These are phyloP conservation scores for Drosophila ogumai DNA, from an alignment of 1,140 invertebrate genomes.

Conservation along the genomic window DNA sequence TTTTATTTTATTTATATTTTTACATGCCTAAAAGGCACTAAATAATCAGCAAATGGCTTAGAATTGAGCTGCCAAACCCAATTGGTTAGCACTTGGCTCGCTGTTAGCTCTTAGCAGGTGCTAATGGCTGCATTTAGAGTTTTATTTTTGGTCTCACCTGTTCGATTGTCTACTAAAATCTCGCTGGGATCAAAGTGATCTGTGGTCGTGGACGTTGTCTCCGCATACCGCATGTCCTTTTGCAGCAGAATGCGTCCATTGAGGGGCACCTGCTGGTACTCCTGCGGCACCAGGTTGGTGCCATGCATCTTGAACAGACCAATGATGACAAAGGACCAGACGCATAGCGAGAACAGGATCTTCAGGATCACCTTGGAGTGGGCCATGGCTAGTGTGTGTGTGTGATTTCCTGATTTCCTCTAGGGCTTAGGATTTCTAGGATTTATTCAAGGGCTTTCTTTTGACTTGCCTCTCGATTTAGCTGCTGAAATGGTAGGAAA, in stretches of 20 bases:
- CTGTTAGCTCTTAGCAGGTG: background rate
- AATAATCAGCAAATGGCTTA: background rate
- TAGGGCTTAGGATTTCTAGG: background rate
- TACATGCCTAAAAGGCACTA: background rate
- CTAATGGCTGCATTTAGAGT: background rate
- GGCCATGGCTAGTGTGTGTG: conserved; percentile 58
- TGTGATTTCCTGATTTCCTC: no score
- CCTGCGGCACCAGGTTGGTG: conserved; percentile 78
- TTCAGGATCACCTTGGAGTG: conserved; percentile 83
- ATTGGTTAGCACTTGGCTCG: background rate
- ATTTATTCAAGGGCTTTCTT: background rate
- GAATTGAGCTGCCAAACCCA: background rate
- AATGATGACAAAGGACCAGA: conserved; percentile 84
- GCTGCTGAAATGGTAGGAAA: conserved; percentile 7
- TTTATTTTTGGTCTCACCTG: conserved; percentile 51
- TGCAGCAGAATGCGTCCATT: conserved; percentile 81
- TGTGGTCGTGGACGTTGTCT: conserved; percentile 83
- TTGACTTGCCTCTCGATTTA: background rate
- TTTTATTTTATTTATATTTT: background rate
- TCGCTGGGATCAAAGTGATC: conserved; percentile 83
- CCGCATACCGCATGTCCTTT: conserved; percentile 78
- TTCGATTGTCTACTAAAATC: conserved; percentile 84
- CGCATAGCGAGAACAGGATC: conserved; percentile 82
- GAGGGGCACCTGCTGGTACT: conserved; percentile 72
- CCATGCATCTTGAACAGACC: conserved; percentile 84